Evolutionary conservation across 1,140 invertebrate species (phyloP).

Genomic region (Drosophila takahashii): DNA sequence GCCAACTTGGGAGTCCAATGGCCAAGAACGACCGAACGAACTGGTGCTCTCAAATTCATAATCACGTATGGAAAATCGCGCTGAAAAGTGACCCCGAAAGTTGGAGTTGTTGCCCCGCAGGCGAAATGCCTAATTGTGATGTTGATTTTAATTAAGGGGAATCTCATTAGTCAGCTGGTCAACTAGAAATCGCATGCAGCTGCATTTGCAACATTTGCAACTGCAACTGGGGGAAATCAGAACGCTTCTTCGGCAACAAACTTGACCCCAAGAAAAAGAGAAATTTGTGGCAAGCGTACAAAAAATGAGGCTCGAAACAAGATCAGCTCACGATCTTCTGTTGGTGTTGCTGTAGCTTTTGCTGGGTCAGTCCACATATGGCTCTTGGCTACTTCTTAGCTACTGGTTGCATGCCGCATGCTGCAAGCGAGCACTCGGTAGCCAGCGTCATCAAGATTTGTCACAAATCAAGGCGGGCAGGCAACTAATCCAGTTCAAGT

Average conservation of each 20-base stretch:
- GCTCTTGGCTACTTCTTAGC: conserved; percentile 21
- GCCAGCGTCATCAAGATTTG: conserved; percentile 76
- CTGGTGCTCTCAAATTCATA: conserved; percentile 48
- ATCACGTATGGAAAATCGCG: conserved; percentile 55
- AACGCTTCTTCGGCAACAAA: conserved; percentile 75
- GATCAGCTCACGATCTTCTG: conserved; percentile 76
- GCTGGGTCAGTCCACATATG: conserved; percentile 58
- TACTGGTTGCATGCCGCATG: conserved; percentile 27
- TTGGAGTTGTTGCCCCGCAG: conserved; percentile 28
- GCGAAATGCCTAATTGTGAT: conserved; percentile 57
- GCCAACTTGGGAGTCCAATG: conserved; percentile 28
- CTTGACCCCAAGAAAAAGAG: conserved; percentile 82
- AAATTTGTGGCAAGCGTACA: conserved; percentile 67
- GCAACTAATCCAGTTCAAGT: conserved; percentile 81
- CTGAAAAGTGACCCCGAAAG: conserved; percentile 50
- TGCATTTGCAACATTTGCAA: conserved; percentile 26
- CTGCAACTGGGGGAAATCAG: conserved; percentile 63
- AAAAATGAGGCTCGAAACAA: conserved; percentile 64
- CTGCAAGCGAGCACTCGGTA: conserved; percentile 66
- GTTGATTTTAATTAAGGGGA: conserved; percentile 60
- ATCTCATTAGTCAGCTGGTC: conserved; percentile 40
- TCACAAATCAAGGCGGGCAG: conserved; percentile 77
- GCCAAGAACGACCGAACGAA: conserved; percentile 16
- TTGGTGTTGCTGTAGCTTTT: conserved; percentile 12
- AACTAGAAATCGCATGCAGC: conserved; percentile 39